Conservation (phyloP, 1,140 invertebrate genomes). For the Cardiocondyla obscurior region DNA sequence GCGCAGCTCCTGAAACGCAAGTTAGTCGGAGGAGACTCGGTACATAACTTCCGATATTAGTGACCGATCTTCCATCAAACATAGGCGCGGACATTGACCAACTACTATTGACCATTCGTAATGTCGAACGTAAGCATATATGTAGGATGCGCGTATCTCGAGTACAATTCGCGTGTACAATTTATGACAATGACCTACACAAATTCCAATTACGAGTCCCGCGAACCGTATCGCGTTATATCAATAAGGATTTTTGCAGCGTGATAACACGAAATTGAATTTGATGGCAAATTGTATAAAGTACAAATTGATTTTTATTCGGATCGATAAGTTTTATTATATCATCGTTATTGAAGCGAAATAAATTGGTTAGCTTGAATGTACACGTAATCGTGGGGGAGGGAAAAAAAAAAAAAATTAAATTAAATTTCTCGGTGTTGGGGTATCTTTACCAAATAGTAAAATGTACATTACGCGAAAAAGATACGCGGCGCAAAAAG, state of each 20-base stretch:
- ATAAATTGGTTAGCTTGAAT: constrained; percentile 40
- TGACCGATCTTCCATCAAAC: not conserved
- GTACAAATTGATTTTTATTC: constrained; percentile 34
- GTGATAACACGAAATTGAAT: constrained; percentile 30
- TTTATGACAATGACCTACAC: constrained; percentile 7
- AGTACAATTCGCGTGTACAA: not conserved
- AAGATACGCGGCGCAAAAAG: not conserved
- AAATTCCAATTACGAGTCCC: constrained; percentile 26
- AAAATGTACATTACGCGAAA: not conserved
- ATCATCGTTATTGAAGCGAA: constrained; percentile 24
- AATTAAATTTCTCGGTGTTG: constrained; percentile 20
- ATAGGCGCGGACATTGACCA: constrained; percentile 2
- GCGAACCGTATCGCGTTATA: not conserved
- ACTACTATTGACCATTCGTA: not conserved
- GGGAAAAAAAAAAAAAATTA: too few relatives aligned
- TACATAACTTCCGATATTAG: constrained; percentile 3
- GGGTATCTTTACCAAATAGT: constrained; percentile 17
- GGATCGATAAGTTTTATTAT: constrained; percentile 34
- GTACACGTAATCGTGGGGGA: not conserved
- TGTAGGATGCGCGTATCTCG: not conserved
- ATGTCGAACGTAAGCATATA: not conserved
- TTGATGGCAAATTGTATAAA: constrained; percentile 13
- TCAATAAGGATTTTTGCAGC: constrained; percentile 5
- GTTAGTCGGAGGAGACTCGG: constrained; percentile 12
- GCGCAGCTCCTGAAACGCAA: not conserved